These are phyloP conservation scores for Pseudomyrmex concolor DNA, from an alignment of 1,140 invertebrate genomes.

Conservation along the genomic window DNA sequence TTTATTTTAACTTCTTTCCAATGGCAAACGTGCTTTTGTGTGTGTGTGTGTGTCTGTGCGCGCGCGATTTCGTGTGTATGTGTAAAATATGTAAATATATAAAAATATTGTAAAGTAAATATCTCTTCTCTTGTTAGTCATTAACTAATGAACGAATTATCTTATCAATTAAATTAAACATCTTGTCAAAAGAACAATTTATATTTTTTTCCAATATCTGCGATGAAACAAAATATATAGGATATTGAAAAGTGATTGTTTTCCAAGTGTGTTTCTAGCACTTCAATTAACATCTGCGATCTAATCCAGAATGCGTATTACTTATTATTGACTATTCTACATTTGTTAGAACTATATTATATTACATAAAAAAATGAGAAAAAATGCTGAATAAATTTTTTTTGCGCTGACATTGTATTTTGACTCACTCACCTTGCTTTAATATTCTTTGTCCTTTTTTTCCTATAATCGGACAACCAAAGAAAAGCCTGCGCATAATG, in stretches of 20 bases:
- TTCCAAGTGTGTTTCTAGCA: conserved; percentile 11
- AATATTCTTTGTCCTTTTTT: background rate
- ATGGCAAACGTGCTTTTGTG: background rate
- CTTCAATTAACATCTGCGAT: background rate
- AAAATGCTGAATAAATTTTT: conserved; percentile 1
- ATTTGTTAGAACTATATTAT: background rate
- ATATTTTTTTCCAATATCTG: background rate
- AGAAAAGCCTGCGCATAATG: no score
- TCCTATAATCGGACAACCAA: no score
- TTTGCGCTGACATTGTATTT: conserved; percentile 31
- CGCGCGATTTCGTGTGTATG: background rate
- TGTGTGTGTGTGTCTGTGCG: no score
- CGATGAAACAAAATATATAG: background rate
- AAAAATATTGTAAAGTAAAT: background rate
- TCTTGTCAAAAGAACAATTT: no score
- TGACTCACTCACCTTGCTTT: conserved; percentile 1
- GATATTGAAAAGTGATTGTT: no score
- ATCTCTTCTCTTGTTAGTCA: background rate
- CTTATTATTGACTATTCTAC: background rate
- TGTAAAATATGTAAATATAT: conserved; percentile 40
- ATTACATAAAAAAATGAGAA: conserved; percentile 25
- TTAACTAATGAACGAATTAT: background rate
- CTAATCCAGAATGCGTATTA: conserved; percentile 7
- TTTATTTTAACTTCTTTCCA: background rate
- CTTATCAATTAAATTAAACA: background rate